Evolutionary conservation across 2,797 vertebrate genomes (phyloP), one percentile per base, ranked within the genome.

Genomic region (Anabacerthia variegaticeps): DNA sequence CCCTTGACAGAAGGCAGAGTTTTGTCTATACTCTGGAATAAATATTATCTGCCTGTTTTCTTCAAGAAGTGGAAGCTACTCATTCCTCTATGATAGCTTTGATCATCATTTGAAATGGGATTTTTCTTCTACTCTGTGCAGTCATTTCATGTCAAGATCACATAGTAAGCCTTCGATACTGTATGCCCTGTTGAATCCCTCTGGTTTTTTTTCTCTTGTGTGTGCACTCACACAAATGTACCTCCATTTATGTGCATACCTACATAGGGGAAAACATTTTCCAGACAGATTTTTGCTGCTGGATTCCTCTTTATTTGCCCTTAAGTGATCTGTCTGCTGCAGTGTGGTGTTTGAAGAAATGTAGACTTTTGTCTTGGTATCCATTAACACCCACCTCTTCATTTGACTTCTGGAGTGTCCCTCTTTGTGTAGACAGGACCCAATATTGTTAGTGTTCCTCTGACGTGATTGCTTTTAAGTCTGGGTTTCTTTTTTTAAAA

Each of bases 1-100:
- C 58, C 71, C 92, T 95, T 97, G 97, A 97, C 93, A 96, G 97
- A 96, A 97, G 89, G 69, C 94, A 97, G 95, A 94, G 56, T 97
- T 97, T 96, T 98, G 95, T 97, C 97, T 97, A 67, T 97, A 97
- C 79, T 85, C 82, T 91, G 96, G 92, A 98, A 98, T 97, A 98
- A 98, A 97, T 98, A 98, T 97, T 97, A 97, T 85, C 80, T 96
- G 87, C 78, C 72, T 96, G 84, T 93, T 96, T 96, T 87, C 88
- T 97, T 97, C 96, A 97, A 97, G 91, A 95, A 93, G 81, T 89
- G 85, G 95, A 97, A 94, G 80, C 46, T 82, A 75, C 69, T 87
- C 43, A 89, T 94, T 91, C 65, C 86, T 61, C 68, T 88, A 18
- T 74, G 81, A 91, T 89, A 79, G 41, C 65, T 97, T 95, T 93